Conservation (phyloP, 2,888 invertebrate genomes). For the Drosophila putrida region DNA sequence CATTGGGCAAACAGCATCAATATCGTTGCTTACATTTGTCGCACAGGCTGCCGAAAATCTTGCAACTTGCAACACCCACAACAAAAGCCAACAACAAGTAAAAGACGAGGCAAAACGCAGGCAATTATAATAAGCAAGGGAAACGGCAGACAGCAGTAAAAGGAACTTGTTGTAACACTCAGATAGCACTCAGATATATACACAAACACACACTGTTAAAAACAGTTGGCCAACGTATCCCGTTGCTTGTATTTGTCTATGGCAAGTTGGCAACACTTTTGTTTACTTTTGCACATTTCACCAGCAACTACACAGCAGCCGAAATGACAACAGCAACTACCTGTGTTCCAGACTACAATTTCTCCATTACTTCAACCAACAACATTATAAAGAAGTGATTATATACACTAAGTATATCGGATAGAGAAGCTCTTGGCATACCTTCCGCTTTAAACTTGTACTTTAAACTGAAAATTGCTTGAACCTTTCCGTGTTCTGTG, state of each 20-base stretch:
- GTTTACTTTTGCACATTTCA: slow-evolving; percentile 79
- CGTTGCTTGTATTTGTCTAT: slow-evolving; percentile 65
- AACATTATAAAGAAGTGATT: background rate
- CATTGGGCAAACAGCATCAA: slow-evolving; percentile 56
- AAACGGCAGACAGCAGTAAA: slow-evolving; percentile 52
- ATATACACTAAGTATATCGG: too few species aligned
- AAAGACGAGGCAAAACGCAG: slow-evolving; percentile 59
- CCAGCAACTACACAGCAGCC: slow-evolving; percentile 38
- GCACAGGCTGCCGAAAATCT: slow-evolving; percentile 52
- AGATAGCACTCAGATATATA: slow-evolving; percentile 45
- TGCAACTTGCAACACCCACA: slow-evolving; percentile 47
- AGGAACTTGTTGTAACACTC: slow-evolving; percentile 65
- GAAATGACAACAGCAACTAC: slow-evolving; percentile 10
- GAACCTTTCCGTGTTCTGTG: too few species aligned
- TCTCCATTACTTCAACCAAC: background rate
- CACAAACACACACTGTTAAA: slow-evolving; percentile 12
- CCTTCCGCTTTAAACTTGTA: too few species aligned
- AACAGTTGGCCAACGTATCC: slow-evolving; percentile 45
- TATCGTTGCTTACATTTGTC: slow-evolving; percentile 69
- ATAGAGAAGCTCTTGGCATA: too few species aligned
- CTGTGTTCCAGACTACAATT: slow-evolving; percentile 32
- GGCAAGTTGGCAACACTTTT: slow-evolving; percentile 78
- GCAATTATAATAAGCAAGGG: slow-evolving; percentile 76
- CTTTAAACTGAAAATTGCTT: too few species aligned
- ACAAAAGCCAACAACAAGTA: slow-evolving; percentile 49